Conservation (phyloP, 2,888 invertebrate genomes). For the Ophion ventricosus region DNA sequence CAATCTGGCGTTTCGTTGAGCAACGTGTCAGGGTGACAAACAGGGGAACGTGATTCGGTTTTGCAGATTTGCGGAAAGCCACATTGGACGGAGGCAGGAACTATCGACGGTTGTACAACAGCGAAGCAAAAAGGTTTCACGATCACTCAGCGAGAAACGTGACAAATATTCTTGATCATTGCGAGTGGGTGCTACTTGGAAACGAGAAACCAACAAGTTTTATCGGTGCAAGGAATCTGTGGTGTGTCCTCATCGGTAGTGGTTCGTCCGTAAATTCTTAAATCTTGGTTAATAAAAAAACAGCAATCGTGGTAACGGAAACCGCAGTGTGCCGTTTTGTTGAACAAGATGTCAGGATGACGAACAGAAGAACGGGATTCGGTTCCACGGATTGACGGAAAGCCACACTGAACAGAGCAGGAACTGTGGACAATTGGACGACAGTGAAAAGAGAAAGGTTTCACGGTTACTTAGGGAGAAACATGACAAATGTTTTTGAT, state of each 20-base stretch:
- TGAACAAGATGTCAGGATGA: not conserved
- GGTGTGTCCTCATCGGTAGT: too few species aligned
- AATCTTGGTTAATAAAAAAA: not conserved
- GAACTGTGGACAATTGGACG: slow-evolving; percentile 12
- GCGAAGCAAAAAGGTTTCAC: not conserved
- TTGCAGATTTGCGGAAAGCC: slow-evolving; percentile 8
- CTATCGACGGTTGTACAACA: too few species aligned
- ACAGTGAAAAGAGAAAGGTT: not conserved
- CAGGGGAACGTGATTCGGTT: slow-evolving; percentile 1
- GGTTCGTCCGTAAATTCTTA: too few species aligned
- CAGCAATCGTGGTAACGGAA: not conserved
- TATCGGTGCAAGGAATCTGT: not conserved
- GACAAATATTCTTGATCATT: not conserved
- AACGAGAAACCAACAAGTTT: not conserved
- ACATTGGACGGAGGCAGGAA: too few species aligned
- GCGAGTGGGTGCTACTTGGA: not conserved
- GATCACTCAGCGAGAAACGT: not conserved
- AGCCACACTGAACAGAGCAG: slow-evolving; percentile 26
- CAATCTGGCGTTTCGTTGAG: not conserved
- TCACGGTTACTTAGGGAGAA: not conserved
- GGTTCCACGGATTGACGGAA: slow-evolving; percentile 30
- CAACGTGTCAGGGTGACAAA: not conserved
- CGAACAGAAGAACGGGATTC: not conserved
- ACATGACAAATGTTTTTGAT: slow-evolving; percentile 27
- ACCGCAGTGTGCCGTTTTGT: not conserved